Conservation (phyloP, 2,888 invertebrate genomes). For the Phlogophora meticulosa region DNA sequence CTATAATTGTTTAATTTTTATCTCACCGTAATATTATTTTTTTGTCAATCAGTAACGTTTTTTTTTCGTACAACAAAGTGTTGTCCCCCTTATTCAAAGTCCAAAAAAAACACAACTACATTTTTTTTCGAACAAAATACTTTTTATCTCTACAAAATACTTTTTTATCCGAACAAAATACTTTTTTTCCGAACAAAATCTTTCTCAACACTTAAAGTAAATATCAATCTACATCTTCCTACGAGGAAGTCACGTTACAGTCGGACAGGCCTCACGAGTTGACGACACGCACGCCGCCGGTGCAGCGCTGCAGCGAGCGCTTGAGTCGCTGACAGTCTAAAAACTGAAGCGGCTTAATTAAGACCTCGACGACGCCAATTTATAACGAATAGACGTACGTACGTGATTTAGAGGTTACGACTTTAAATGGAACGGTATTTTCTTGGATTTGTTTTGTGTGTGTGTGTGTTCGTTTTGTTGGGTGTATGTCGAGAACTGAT, state of each 20-base stretch:
- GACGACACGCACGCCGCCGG: slow-evolving; percentile 31
- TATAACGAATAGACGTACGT: slow-evolving; percentile 52
- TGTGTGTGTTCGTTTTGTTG: slow-evolving; percentile 11
- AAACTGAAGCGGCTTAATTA: slow-evolving; percentile 56
- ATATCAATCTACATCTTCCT: slow-evolving; percentile 26
- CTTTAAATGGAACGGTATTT: slow-evolving; percentile 24
- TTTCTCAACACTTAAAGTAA: slow-evolving; percentile 1
- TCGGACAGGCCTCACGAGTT: slow-evolving; percentile 41
- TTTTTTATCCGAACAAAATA: no score
- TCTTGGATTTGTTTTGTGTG: slow-evolving; percentile 16
- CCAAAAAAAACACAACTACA: no score
- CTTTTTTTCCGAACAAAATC: not conserved
- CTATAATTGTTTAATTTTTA: no score
- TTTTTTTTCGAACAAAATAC: no score
- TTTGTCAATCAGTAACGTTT: no score
- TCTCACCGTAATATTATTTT: no score
- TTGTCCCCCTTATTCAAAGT: no score
- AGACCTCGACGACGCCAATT: slow-evolving; percentile 50
- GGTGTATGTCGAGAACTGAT: no score
- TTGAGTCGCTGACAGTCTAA: slow-evolving; percentile 41
- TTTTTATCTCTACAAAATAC: no score
- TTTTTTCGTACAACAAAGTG: no score
- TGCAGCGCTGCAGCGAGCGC: slow-evolving; percentile 10
- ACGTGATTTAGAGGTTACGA: slow-evolving; percentile 43
- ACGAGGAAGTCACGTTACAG: slow-evolving; percentile 53